Percentiles rank a stretch among this genome's conserved stretches.
Conservation (phyloP, 2,888 invertebrate species). For the Masnerella sp. region DNA sequence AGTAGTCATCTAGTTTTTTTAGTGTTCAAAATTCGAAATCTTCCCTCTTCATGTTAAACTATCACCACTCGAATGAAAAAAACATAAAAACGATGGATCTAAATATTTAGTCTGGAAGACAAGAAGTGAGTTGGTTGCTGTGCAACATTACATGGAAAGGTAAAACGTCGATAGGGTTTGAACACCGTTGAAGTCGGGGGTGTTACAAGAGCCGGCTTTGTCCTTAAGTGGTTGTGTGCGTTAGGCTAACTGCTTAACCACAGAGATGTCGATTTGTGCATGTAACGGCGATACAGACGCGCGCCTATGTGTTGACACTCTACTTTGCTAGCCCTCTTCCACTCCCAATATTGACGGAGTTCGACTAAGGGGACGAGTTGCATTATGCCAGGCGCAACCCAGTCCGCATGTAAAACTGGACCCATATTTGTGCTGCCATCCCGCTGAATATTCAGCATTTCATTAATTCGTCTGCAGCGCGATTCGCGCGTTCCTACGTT, state of each 20-base stretch:
- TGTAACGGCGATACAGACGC: conserved; percentile 27
- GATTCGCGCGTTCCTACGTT: conserved; percentile 37
- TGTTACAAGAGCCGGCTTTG: conserved; percentile 51
- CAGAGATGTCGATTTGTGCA: conserved; percentile 54
- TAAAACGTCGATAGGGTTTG: conserved; percentile 55
- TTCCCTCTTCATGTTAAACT: too few relatives aligned
- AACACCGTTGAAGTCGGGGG: conserved; percentile 46
- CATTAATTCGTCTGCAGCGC: conserved; percentile 43
- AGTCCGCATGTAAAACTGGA: conserved; percentile 40
- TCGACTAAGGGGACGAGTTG: conserved; percentile 56
- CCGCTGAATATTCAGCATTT: conserved; percentile 49
- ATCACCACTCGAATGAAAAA: too few relatives aligned
- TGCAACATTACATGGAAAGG: conserved; percentile 43
- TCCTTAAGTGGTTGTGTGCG: conserved; percentile 55
- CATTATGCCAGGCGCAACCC: conserved; percentile 35
- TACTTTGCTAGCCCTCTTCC: conserved; percentile 46
- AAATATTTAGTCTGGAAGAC: too few relatives aligned
- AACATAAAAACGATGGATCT: too few relatives aligned
- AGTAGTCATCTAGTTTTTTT: too few relatives aligned
- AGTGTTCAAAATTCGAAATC: too few relatives aligned
- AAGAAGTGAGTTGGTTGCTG: too few relatives aligned
- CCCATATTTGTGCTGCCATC: conserved; percentile 48
- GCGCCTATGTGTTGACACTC: conserved; percentile 51
- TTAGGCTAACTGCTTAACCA: conserved; percentile 56
- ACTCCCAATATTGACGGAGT: conserved; percentile 63